Evolutionary conservation across 2,888 invertebrate genomes (phyloP).

Genomic region (Chrysotoxum bicinctum): DNA sequence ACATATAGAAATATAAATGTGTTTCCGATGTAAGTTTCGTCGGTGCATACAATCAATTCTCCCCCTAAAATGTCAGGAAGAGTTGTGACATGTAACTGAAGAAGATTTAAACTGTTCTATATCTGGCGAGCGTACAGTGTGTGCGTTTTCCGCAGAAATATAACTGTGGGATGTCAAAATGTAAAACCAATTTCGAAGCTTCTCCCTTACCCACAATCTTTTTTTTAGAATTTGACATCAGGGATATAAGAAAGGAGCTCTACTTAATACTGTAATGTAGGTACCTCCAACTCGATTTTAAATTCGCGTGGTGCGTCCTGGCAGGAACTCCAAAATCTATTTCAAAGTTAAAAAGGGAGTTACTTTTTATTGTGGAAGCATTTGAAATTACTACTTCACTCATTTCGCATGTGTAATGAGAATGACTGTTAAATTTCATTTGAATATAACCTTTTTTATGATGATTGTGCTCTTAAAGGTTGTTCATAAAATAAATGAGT

Average conservation of each 20-base stretch:
- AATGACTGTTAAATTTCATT: background rate
- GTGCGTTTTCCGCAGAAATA: background rate
- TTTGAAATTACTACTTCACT: slow-evolving; percentile 1
- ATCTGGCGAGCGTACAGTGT: background rate
- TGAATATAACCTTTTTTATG: slow-evolving; percentile 19
- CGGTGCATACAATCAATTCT: slow-evolving; percentile 26
- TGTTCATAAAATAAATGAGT: slow-evolving; percentile 6
- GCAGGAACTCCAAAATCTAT: background rate
- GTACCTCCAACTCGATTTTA: background rate
- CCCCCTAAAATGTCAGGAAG: slow-evolving; percentile 32
- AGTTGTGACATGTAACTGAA: slow-evolving; percentile 29
- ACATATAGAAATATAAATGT: background rate
- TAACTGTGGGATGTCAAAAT: background rate
- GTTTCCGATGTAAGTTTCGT: background rate
- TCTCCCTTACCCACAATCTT: background rate
- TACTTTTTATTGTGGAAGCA: background rate
- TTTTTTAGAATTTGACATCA: background rate
- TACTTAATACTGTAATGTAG: background rate
- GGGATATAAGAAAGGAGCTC: background rate
- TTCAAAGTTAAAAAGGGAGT: background rate
- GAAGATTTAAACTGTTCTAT: slow-evolving; percentile 38
- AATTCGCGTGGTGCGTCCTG: background rate
- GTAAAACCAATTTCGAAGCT: slow-evolving; percentile 13
- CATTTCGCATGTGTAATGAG: slow-evolving; percentile 16
- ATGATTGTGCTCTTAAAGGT: slow-evolving; percentile 7